Percentiles rank a stretch among this genome's conserved stretches.
Evolutionary conservation across 2,113 vertebrate genomes (phyloP).

Genomic region (Chaetura pelagica): DNA sequence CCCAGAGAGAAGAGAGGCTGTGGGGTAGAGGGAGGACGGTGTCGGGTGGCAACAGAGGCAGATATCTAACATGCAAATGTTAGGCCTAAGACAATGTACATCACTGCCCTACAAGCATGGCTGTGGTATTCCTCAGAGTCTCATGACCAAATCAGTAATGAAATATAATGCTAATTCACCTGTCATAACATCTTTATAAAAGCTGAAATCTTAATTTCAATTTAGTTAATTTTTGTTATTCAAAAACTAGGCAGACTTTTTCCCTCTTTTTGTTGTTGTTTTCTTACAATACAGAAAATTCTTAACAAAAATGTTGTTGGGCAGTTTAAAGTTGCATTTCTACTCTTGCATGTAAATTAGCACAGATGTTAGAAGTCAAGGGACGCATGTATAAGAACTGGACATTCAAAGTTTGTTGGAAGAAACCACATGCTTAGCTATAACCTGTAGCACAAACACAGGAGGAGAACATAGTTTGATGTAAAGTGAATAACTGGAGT

Average conservation of each 20-base stretch:
- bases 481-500: neutral
- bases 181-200: neutral
- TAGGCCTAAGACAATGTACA: neutral
- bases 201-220: neutral
- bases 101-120: fast-evolving
- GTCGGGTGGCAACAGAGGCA: neutral
- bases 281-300: neutral
- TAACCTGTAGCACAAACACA: neutral
- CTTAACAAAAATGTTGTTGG: neutral
- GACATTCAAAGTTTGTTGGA: neutral
- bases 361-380: neutral
- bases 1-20: neutral
- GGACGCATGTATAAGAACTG: neutral
- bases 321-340: neutral
- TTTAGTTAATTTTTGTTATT: neutral
- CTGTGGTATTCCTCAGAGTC: neutral
- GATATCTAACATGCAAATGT: neutral
- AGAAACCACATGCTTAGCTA: neutral
- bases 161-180: neutral
- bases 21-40: neutral
- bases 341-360: neutral
- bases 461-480: neutral
- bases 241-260: neutral
- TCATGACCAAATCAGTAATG: neutral
- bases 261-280: too few species aligned